Evolutionary conservation across 2,797 vertebrate species (phyloP).

Genomic region (Manis pentadactyla): DNA sequence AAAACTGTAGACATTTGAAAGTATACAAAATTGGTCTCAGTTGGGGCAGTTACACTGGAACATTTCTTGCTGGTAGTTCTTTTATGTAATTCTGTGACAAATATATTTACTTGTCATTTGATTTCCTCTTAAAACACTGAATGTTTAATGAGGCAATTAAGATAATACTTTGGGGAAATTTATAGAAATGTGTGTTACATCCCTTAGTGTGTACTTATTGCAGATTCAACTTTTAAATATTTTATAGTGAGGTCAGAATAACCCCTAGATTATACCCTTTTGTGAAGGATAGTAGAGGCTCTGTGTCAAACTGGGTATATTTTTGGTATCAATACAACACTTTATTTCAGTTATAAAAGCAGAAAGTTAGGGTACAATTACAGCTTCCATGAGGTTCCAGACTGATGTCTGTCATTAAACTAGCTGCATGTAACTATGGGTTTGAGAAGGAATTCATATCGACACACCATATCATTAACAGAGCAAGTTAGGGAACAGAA

Average conservation of each 20-base stretch:
- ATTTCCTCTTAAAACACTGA: not conserved
- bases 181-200: not conserved
- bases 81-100: not conserved
- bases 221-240: not conserved
- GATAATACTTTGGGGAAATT: not conserved
- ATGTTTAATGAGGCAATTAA: not conserved
- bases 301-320: not conserved
- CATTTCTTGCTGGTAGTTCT: not conserved
- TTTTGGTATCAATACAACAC: constrained; percentile 45
- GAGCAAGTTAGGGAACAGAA: not conserved
- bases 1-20: not conserved
- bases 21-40: not conserved
- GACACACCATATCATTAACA: constrained; percentile 54
- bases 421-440: constrained; percentile 20
- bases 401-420: constrained; percentile 75
- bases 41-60: not conserved
- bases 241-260: not conserved
- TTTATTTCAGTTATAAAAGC: constrained; percentile 48
- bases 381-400: constrained; percentile 8
- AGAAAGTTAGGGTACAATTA: constrained; percentile 53
- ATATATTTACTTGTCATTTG: not conserved
- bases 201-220: not conserved
- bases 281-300: not conserved
- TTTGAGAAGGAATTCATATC: constrained; percentile 66
- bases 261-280: not conserved